A percentile compares a stretch with the other conserved stretches of the same genome.
These are phyloP conservation scores for Sciurus carolinensis DNA, from an alignment of 2,797 vertebrate species.

Conservation along the genomic window DNA sequence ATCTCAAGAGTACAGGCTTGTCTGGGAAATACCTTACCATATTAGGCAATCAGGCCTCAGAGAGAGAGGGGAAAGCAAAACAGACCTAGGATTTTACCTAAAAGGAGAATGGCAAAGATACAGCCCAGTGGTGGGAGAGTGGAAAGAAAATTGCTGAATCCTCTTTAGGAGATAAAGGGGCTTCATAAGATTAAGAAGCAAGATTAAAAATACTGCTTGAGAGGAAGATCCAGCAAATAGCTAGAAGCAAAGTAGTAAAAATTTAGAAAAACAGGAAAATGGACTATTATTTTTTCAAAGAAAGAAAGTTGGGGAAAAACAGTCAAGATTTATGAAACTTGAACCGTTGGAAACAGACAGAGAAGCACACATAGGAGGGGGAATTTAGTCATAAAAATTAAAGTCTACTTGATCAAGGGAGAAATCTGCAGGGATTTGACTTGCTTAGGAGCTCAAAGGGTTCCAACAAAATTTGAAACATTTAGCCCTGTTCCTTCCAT, in stretches of 20 bases:
- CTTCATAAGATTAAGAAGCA: not conserved
- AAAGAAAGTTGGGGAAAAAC: not conserved
- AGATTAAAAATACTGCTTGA: not conserved
- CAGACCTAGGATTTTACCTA: constrained; percentile 83
- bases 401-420: not conserved
- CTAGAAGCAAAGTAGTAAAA: not conserved
- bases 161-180: not conserved
- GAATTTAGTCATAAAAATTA: not conserved
- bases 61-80: constrained; percentile 74
- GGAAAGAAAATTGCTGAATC: not conserved
- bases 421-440: not conserved
- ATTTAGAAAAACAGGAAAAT: not conserved
- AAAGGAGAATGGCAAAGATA: constrained; percentile 78
- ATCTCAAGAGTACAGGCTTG: constrained; percentile 58
- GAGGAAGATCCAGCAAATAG: not conserved
- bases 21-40: constrained; percentile 91
- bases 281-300: not conserved
- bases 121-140: not conserved
- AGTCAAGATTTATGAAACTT: not conserved
- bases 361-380: not conserved
- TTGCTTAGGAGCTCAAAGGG: not conserved
- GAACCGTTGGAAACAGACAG: not conserved
- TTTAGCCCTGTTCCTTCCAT: not conserved
- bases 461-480: not conserved
- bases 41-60: constrained; percentile 89